A percentile compares a stretch with the other conserved stretches of the same genome.
phyloP scores from a whole-genome alignment of 2,113 vertebrate species.

The Rhizomys pruinosus region DNA sequence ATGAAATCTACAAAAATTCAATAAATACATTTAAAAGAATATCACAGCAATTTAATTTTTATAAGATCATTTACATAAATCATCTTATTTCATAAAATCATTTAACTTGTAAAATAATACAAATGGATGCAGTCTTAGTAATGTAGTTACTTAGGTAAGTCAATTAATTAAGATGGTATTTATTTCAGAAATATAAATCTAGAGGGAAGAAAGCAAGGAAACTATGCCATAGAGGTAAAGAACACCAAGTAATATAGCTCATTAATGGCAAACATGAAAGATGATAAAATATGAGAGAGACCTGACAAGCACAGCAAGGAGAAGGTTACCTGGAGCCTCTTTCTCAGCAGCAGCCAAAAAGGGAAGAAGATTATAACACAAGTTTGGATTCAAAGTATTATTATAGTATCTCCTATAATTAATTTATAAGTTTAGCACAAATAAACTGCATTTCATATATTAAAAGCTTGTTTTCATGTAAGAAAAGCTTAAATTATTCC shows the following conservation, averaged over 20 bases:
- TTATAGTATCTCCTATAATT: constrained; percentile 58
- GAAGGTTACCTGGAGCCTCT: constrained; percentile 97
- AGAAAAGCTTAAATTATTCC: constrained; percentile 35
- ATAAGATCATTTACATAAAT: constrained; percentile 13
- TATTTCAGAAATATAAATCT: constrained; percentile 8
- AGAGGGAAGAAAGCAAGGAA: neutral
- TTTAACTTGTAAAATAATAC: constrained; percentile 30
- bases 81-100: constrained; percentile 24
- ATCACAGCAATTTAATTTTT: constrained; percentile 50
- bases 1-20: no score
- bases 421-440: constrained; percentile 32
- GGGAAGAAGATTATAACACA: constrained; percentile 85
- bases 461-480: constrained; percentile 9
- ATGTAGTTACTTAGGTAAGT: constrained; percentile 19
- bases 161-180: constrained; percentile 14
- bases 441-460: constrained; percentile 37
- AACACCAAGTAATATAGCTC: constrained; percentile 73
- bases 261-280: constrained; percentile 70
- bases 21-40: neutral
- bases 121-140: neutral
- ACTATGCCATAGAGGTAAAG: neutral
- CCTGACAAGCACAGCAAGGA: constrained; percentile 74
- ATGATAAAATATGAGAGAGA: constrained; percentile 67
- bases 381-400: constrained; percentile 64
- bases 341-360: constrained; percentile 90